Evolutionary conservation across 1,140 invertebrate genomes (phyloP).

Genomic region (Cotesia glomerata): DNA sequence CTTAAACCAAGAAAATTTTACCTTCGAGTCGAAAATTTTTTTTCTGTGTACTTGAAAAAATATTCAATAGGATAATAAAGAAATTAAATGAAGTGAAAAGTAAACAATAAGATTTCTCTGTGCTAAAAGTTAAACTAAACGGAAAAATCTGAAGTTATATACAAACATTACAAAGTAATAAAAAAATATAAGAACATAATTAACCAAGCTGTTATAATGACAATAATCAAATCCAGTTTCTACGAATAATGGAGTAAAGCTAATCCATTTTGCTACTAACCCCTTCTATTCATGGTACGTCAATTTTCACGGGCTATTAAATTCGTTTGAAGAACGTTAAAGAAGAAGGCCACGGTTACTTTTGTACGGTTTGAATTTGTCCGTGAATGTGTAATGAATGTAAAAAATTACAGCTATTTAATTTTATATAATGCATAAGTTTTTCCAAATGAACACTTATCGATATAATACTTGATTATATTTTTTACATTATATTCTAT

Average conservation of each 20-base stretch:
- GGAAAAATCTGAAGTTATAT: not conserved
- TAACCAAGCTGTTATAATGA: not conserved
- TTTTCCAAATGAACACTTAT: too few species aligned
- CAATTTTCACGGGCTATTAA: slow-evolving; percentile 32
- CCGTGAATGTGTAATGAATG: too few species aligned
- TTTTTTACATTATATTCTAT: too few species aligned
- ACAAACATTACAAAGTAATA: not conserved
- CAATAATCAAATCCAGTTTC: slow-evolving; percentile 18
- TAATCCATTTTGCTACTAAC: slow-evolving; percentile 1
- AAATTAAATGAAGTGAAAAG: too few species aligned
- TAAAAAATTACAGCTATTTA: not conserved
- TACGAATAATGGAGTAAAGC: not conserved
- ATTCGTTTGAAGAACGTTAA: not conserved
- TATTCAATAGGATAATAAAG: too few species aligned
- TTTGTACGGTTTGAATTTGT: not conserved
- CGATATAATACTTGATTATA: too few species aligned
- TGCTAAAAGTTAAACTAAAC: too few species aligned
- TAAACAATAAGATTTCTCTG: too few species aligned
- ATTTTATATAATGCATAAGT: too few species aligned
- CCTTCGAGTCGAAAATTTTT: too few species aligned
- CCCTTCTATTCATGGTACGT: slow-evolving; percentile 5
- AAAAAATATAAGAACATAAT: slow-evolving; percentile 16
- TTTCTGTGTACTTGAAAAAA: too few species aligned
- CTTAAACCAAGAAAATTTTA: too few species aligned
- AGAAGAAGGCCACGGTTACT: slow-evolving; percentile 7